These are phyloP conservation scores for Perithous albicinctus DNA, from an alignment of 2,888 invertebrate genomes.

Conservation along the genomic window DNA sequence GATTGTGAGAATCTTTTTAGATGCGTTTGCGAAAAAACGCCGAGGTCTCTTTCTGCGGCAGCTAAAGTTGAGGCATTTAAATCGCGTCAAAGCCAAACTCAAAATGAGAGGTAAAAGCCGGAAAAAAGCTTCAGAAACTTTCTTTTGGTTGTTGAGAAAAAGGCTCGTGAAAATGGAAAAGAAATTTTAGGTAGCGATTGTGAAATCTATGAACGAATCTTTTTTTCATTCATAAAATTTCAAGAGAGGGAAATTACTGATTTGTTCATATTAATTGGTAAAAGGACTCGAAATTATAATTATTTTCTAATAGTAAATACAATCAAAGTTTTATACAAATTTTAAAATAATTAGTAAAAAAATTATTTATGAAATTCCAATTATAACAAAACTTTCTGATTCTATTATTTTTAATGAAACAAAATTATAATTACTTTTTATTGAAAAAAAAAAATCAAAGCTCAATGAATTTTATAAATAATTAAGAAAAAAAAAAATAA, in stretches of 20 bases:
- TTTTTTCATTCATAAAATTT: conserved; percentile 1
- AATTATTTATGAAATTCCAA: too few species aligned
- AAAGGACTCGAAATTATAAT: not conserved
- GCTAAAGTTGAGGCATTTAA: not conserved
- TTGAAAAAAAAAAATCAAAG: too few species aligned
- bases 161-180: not conserved
- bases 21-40: not conserved
- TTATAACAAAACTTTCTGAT: too few species aligned
- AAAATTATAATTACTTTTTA: too few species aligned
- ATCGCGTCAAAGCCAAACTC: not conserved
- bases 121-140: not conserved
- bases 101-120: not conserved
- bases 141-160: conserved; percentile 1
- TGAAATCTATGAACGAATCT: conserved; percentile 6
- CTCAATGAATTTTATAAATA: too few species aligned
- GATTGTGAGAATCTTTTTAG: conserved; percentile 12
- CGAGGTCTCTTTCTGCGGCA: not conserved
- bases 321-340: not conserved
- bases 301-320: not conserved
- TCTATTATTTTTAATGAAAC: too few species aligned
- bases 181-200: conserved; percentile 42
- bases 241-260: conserved; percentile 3
- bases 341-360: too few species aligned
- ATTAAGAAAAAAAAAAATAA: too few species aligned
- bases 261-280: conserved; percentile 15